phyloP scores from a whole-genome alignment of 2,888 invertebrate genomes.

The Punctoribates punctum region DNA sequence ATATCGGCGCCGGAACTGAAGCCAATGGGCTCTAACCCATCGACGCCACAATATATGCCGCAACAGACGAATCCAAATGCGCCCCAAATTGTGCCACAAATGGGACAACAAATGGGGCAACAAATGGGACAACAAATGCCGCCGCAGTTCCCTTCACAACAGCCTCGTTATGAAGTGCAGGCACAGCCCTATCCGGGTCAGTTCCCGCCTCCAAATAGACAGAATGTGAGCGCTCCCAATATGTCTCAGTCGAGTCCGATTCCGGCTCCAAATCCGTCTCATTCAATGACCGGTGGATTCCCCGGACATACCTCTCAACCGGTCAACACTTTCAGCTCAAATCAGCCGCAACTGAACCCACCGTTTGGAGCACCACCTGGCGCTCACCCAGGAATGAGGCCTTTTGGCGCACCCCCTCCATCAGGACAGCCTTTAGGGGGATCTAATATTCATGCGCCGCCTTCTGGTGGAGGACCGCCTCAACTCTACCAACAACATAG shows the following conservation, averaged over 20 bases:
- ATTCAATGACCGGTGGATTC: neutral
- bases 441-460: no score
- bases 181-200: conserved; percentile 39
- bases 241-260: conserved; percentile 37
- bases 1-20: conserved; percentile 19
- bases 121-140: conserved; percentile 10
- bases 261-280: neutral
- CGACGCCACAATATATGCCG: neutral
- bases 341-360: neutral
- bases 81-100: neutral
- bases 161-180: conserved; percentile 24
- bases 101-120: conserved; percentile 8
- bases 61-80: neutral
- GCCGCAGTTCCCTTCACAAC: conserved; percentile 36
- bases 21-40: neutral
- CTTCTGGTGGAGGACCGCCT: neutral
- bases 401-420: conserved; percentile 19
- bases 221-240: conserved; percentile 38
- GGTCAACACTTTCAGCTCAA: neutral
- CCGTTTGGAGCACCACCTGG: conserved; percentile 10
- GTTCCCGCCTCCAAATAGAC: conserved; percentile 38
- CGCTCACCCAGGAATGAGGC: neutral
- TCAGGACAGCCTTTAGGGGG: neutral
- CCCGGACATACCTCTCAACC: neutral
- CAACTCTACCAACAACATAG: neutral